Evolutionary conservation across 1,140 invertebrate species (phyloP).

Genomic region (Acromyrmex echinatior): DNA sequence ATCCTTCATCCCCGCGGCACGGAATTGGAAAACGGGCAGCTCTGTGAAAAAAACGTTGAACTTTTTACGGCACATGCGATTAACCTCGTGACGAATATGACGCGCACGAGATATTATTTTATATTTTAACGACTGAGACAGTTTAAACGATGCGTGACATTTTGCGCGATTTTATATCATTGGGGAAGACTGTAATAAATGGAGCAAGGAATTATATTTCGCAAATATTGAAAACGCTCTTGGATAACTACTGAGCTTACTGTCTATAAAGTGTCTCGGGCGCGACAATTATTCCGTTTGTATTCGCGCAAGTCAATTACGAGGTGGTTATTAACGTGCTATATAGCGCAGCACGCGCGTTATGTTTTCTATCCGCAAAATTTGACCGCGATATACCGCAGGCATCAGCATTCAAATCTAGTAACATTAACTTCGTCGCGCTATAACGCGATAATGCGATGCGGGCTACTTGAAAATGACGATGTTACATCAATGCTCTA

Average conservation of each 20-base stretch:
- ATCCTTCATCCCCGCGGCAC: conserved; percentile 43
- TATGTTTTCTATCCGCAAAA: conserved; percentile 52
- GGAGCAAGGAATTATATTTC: background rate
- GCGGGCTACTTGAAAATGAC: conserved; percentile 57
- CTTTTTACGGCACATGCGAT: conserved; percentile 37
- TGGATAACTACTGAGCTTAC: background rate
- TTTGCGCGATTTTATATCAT: background rate
- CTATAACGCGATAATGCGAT: conserved; percentile 57
- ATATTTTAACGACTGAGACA: conserved; percentile 30
- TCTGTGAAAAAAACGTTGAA: conserved; percentile 16
- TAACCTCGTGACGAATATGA: conserved; percentile 49
- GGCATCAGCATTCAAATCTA: conserved; percentile 44
- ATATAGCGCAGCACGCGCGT: background rate
- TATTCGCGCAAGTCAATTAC: conserved; percentile 42
- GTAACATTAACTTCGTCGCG: conserved; percentile 51
- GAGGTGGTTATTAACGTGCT: conserved; percentile 38
- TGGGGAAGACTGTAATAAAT: background rate
- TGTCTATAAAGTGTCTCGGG: background rate
- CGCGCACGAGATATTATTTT: conserved; percentile 43
- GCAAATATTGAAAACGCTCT: conserved; percentile 1
- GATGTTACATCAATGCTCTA: conserved; percentile 40
- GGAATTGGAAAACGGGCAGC: conserved; percentile 40
- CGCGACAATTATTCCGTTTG: conserved; percentile 41
- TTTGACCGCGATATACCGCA: conserved; percentile 37
- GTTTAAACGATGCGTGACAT: conserved; percentile 15